Conservation (phyloP, 2,888 invertebrate species). For the Tolmerus cingulatus region DNA sequence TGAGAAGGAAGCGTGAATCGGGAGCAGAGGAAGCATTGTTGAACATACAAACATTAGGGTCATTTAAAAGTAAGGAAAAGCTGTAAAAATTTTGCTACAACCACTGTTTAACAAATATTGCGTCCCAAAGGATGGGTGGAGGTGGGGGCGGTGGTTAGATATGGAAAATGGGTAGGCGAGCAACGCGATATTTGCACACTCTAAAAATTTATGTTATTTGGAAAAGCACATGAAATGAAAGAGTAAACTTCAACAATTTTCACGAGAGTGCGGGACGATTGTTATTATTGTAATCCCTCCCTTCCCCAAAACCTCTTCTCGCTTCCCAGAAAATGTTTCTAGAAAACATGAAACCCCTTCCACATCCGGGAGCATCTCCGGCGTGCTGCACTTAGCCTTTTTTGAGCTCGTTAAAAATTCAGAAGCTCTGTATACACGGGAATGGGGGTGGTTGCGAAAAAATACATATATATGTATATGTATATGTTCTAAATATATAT, state of each 20-base stretch:
- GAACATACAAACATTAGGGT: neutral
- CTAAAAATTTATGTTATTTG: neutral
- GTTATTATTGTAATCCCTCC: neutral
- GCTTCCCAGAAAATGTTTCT: neutral
- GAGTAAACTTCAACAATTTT: neutral
- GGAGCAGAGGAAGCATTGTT: neutral
- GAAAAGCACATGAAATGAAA: neutral
- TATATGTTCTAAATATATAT: too few species aligned
- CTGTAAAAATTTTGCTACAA: neutral
- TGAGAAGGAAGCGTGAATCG: neutral
- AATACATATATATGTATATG: too few species aligned
- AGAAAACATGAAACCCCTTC: neutral
- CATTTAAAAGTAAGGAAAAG: neutral
- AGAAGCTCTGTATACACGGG: neutral
- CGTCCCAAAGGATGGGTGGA: neutral
- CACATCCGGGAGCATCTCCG: neutral
- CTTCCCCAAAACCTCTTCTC: too few species aligned
- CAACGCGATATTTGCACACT: neutral
- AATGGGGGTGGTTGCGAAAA: neutral
- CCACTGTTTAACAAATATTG: neutral
- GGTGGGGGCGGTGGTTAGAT: neutral
- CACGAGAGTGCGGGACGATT: neutral
- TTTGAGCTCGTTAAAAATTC: neutral
- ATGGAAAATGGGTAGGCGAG: neutral
- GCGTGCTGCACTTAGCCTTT: neutral